phyloP scores from a whole-genome alignment of 2,113 vertebrate genomes.

The Emberiza fucata region DNA sequence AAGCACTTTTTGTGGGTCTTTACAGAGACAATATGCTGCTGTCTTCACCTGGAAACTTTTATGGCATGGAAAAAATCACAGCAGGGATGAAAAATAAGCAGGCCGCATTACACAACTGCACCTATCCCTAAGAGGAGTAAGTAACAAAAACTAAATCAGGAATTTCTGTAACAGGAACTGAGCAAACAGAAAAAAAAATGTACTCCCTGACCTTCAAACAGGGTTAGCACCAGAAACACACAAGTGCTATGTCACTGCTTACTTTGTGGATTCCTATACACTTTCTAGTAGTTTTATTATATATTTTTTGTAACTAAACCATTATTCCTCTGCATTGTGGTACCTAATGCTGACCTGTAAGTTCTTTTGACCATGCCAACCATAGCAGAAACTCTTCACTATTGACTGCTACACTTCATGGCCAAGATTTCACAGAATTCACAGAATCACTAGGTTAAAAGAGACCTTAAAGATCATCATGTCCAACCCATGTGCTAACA shows the following conservation, averaged over 20 bases:
- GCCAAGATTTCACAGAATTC: not conserved
- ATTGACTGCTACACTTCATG: not conserved
- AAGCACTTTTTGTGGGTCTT: not conserved
- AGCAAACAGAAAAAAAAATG: not conserved
- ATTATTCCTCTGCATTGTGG: not conserved
- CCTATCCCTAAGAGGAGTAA: not conserved
- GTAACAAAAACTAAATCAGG: not conserved
- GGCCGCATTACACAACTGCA: not conserved
- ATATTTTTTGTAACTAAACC: not conserved
- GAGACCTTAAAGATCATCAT: not conserved
- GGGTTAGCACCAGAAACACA: not conserved
- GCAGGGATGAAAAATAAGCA: not conserved
- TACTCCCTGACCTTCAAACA: not conserved
- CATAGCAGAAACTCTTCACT: not conserved
- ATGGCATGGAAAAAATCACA: not conserved
- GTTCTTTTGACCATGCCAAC: not conserved
- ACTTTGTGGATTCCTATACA: not conserved
- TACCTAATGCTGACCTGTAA: not conserved
- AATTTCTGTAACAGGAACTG: not conserved
- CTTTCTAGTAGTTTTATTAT: not conserved
- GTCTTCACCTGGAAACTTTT: not conserved
- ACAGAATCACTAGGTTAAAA: not conserved
- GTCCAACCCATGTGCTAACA: not conserved
- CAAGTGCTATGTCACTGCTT: not conserved
- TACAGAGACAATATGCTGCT: not conserved